Evolutionary conservation across 1,140 invertebrate species (phyloP).

Genomic region (Anagrus nilaparvatae): DNA sequence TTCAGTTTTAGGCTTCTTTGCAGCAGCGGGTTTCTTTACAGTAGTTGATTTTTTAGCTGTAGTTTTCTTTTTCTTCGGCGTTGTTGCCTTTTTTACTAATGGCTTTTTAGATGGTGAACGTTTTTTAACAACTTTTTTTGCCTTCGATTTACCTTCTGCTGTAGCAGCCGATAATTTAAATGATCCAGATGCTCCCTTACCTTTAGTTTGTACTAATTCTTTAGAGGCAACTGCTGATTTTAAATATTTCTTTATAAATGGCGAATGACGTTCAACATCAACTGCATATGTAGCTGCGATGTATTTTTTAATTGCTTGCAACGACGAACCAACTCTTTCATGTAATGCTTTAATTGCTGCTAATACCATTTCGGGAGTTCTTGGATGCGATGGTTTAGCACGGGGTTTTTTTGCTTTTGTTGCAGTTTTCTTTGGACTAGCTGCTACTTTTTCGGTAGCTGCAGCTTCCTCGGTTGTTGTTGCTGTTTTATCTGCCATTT

Average conservation of each 20-base stretch:
- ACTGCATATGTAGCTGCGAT: slow-evolving; percentile 47
- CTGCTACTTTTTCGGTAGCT: slow-evolving; percentile 5
- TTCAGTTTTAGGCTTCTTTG: slow-evolving; percentile 3
- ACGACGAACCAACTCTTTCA: slow-evolving; percentile 49
- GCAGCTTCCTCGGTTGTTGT: not conserved
- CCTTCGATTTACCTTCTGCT: slow-evolving; percentile 9
- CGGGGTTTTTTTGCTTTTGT: slow-evolving; percentile 34
- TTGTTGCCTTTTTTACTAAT: not conserved
- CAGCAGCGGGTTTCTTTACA: slow-evolving; percentile 2
- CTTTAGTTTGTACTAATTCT: slow-evolving; percentile 48
- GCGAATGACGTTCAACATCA: slow-evolving; percentile 46
- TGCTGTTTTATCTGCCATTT: slow-evolving; percentile 4
- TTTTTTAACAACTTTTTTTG: not conserved
- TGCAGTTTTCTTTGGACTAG: slow-evolving; percentile 9
- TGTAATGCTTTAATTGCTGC: slow-evolving; percentile 50
- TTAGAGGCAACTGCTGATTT: slow-evolving; percentile 47
- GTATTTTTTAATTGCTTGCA: slow-evolving; percentile 56
- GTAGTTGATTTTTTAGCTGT: slow-evolving; percentile 13
- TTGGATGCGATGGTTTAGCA: slow-evolving; percentile 39
- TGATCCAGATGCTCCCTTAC: slow-evolving; percentile 50
- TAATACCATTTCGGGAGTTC: slow-evolving; percentile 46
- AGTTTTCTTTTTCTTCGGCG: not conserved
- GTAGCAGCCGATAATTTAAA: slow-evolving; percentile 42
- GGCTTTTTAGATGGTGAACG: not conserved
- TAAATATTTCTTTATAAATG: slow-evolving; percentile 52